Evolutionary conservation across 2,113 vertebrate genomes (phyloP), one percentile per base, ranked within the genome.

Genomic region (Macquaria australasica): DNA sequence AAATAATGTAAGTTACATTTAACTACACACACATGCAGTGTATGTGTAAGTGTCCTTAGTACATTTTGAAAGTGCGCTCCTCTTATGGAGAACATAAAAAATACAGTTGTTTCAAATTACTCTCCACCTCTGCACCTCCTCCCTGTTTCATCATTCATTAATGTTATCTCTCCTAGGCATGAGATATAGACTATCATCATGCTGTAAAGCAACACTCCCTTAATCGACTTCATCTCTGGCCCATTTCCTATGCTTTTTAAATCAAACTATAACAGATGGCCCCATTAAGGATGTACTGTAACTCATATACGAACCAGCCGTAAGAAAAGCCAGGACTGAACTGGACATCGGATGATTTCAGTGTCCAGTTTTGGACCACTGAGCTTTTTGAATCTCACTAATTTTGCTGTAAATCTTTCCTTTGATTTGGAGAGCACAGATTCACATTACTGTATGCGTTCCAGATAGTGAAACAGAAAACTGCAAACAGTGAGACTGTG

Each of bases 201-300:
- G 63, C 50, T 67, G 51, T 85, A 81, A 55, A 83, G 83, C 68
- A 80, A 73, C 14, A 78, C 66, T 76, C 77, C 81, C 43, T 37
- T 58, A 81, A 76, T 59, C 10, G 25, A 50, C 48, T 79, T 72
- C 23, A 86, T 89, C 73, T 75, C 80, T 83, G 64, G 53, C n/a
- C 73, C 73, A 73, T 89, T 91, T 87, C 79, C 53, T 73, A 15
- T 21, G 5, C 76, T 85, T 79, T 84, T 85, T 89, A 86, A 93
- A 91, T 90, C 81, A 90, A 77, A 82, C 16, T 70, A 31, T 81
- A 80, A 63, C 39, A 74, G 72, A 87, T 64, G 69, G 45, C 39
- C 5, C 80, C 41, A 78, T 88, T 84, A 84, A 82, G 28, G 81
- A 43, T 23, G 45, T 2, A 12, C 31, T 37, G 39, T 83, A 90